Evolutionary conservation across 2,113 vertebrate species (phyloP).

Genomic region (Varanus salvator): DNA sequence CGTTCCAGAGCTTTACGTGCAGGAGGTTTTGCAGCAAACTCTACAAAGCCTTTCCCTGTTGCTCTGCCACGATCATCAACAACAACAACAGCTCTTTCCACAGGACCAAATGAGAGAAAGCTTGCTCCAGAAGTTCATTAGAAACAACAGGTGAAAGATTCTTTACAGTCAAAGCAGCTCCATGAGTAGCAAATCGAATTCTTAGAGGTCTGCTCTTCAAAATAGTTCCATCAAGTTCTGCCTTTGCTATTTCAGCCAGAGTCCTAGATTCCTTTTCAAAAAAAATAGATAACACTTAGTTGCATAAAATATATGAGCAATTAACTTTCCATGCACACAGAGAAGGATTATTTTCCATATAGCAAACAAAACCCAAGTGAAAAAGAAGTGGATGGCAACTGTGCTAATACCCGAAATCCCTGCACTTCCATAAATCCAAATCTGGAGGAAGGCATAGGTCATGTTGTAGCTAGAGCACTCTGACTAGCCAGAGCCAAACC

Average conservation of each 20-base stretch:
- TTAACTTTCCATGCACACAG: not conserved
- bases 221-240: slow-evolving; percentile 92
- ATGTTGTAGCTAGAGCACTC: not conserved
- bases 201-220: slow-evolving; percentile 91
- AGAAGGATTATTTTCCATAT: too few relatives aligned
- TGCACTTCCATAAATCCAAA: not conserved
- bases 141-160: slow-evolving; percentile 94
- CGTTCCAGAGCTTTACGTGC: slow-evolving; percentile 95
- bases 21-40: slow-evolving; percentile 93
- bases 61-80: slow-evolving; percentile 95
- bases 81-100: slow-evolving; percentile 93
- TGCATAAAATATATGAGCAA: not conserved
- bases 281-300: slow-evolving; percentile 30
- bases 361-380: not conserved
- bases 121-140: slow-evolving; percentile 96
- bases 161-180: slow-evolving; percentile 90
- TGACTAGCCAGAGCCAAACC: not conserved
- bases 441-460: not conserved
- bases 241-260: slow-evolving; percentile 96
- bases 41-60: slow-evolving; percentile 93
- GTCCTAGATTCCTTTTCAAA: slow-evolving; percentile 91
- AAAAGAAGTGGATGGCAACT: not conserved
- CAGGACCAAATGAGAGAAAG: slow-evolving; percentile 93
- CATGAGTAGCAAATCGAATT: slow-evolving; percentile 93
- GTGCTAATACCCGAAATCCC: not conserved